Evolutionary conservation across 2,113 vertebrate species (phyloP).

Genomic region (Euleptes europaea): DNA sequence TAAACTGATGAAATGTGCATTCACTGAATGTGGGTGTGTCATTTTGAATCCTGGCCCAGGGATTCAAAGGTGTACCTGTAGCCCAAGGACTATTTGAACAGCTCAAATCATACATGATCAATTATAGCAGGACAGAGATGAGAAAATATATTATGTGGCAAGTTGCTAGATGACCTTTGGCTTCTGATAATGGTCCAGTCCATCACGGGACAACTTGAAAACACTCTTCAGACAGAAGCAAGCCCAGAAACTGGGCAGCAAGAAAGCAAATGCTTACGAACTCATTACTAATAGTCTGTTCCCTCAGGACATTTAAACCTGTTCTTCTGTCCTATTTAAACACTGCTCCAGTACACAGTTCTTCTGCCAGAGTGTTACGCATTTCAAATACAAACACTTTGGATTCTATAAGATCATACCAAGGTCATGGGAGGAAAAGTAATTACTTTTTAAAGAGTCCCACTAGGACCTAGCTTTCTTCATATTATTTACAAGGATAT

Average conservation of each 20-base stretch:
- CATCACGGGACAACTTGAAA: slow-evolving; percentile 10
- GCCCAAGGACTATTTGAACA: background rate
- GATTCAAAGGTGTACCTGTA: background rate
- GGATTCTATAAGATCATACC: slow-evolving; percentile 54
- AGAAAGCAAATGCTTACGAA: background rate
- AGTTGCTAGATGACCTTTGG: rapidly evolving
- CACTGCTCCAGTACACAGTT: slow-evolving; percentile 20
- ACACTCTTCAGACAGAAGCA: background rate
- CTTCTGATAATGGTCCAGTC: rapidly evolving
- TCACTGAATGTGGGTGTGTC: background rate
- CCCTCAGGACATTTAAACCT: slow-evolving; percentile 18
- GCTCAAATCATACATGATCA: rapidly evolving
- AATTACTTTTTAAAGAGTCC: slow-evolving; percentile 55
- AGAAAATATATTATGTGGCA: background rate
- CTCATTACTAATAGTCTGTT: background rate
- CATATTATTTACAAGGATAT: slow-evolving; percentile 41
- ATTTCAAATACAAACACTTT: slow-evolving; percentile 64
- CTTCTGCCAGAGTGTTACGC: slow-evolving; percentile 50
- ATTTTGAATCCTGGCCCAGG: background rate
- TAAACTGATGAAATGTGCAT: background rate
- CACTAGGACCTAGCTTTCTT: slow-evolving; percentile 47
- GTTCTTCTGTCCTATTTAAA: slow-evolving; percentile 49
- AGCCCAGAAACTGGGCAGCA: slow-evolving; percentile 12
- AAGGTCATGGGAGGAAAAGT: slow-evolving; percentile 43
- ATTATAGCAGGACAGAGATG: background rate